Evolutionary conservation across 2,797 vertebrate genomes (phyloP), one percentile per base, ranked within the genome.

Genomic region (Nyctalus aviator): DNA sequence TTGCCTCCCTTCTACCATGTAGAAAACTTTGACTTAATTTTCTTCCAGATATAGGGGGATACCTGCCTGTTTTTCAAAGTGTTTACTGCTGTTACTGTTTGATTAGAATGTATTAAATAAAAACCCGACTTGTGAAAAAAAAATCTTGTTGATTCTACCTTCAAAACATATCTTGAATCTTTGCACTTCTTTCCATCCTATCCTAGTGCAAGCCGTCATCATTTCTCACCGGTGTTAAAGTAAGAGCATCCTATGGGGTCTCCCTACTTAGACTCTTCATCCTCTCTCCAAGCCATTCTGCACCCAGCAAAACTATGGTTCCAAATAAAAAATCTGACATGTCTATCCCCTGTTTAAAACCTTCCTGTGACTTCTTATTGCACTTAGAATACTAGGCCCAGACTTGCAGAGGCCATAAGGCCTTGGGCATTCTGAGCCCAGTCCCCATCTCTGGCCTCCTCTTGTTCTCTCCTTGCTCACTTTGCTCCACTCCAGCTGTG

Each of bases 1-100:
- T 97, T 98, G 94, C 69, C 92, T 98, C 97, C 97, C 97, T 98
- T 98, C 98, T 98, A 98, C 98, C 97, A 75, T 98, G 98, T 98
- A 98, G 98, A 98, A 98, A 97, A 92, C 97, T 96, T 97, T 96
- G 94, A 96, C 97, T 97, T 97, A 94, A 96, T 97, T 97, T 95
- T 98, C 98, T 98, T 98, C 97, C 98, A 97, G 76, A 97, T 97
- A 96, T 90, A 89, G 89, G 94, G 98, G 97, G 95, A 96, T 97
- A 94, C 95, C 76, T 0, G 44, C 84, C 90, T 90, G 84, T 96
- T 97, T 97, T 97, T 97, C 96, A 88, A 92, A 92, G 57, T 91
- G 79, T 96, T 96, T 94, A 97, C 95, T 92, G 86, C 94, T 98
- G 97, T 98, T 98, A 97, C 97, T 98, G 90, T 96, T 96, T 88